Percentiles rank a stretch among this genome's conserved stretches.
phyloP scores from a whole-genome alignment of 1,140 invertebrate genomes.

The Venustaconcha ellipsiformis region DNA sequence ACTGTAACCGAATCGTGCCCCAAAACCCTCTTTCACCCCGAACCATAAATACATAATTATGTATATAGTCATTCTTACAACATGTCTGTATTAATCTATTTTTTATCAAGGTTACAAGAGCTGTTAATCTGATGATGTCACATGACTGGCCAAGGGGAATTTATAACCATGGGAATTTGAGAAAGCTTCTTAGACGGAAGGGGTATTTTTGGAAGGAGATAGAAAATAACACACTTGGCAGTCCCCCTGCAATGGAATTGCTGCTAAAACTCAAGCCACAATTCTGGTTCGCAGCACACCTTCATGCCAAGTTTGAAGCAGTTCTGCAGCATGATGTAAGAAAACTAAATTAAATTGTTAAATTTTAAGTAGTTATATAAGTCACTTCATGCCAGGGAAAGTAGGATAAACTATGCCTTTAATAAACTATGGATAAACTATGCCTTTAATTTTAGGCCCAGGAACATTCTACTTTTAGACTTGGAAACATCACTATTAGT shows the following conservation, averaged over 20 bases:
- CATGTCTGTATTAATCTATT: not conserved
- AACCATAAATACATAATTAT: too few relatives aligned
- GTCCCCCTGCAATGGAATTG: constrained; percentile 84
- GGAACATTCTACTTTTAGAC: too few relatives aligned
- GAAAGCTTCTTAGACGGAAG: constrained; percentile 83
- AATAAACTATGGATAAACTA: too few relatives aligned
- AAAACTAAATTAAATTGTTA: not conserved
- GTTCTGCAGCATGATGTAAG: constrained; percentile 78
- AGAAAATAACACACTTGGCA: constrained; percentile 84
- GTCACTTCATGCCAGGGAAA: too few relatives aligned
- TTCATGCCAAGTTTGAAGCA: constrained; percentile 96
- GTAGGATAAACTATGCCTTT: too few relatives aligned
- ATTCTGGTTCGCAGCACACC: constrained; percentile 98
- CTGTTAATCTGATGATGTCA: constrained; percentile 90
- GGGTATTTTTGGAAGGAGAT: constrained; percentile 89
- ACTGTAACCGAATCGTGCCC: too few relatives aligned
- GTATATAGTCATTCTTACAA: too few relatives aligned
- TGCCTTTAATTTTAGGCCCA: too few relatives aligned
- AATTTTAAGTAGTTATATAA: too few relatives aligned
- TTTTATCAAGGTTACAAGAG: constrained; percentile 66
- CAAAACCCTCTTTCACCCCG: too few relatives aligned
- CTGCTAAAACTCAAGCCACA: constrained; percentile 83
- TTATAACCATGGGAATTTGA: constrained; percentile 85
- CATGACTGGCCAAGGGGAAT: constrained; percentile 98
- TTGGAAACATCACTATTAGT: too few relatives aligned